phyloP scores from a whole-genome alignment of 2,113 vertebrate genomes.

The Gymnarchus niloticus region DNA sequence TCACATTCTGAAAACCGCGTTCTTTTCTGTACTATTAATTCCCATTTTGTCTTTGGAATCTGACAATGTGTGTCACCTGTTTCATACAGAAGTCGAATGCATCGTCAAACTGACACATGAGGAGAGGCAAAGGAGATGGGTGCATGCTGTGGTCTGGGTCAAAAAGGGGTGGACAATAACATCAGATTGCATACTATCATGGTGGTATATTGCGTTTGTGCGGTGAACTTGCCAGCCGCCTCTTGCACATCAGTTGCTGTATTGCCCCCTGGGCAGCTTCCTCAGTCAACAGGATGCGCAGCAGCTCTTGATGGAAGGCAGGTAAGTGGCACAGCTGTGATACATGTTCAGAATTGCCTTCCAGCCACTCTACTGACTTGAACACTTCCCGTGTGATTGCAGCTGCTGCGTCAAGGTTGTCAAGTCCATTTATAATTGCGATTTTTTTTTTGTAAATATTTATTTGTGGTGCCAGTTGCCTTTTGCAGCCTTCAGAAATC shows the following conservation, averaged over 20 bases:
- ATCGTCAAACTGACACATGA: not conserved
- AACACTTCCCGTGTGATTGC: not conserved
- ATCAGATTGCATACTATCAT: not conserved
- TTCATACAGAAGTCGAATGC: not conserved
- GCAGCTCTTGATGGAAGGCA: not conserved
- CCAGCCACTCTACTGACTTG: not conserved
- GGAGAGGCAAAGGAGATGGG: not conserved
- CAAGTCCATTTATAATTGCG: not conserved
- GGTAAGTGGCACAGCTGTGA: not conserved
- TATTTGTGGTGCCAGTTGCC: not conserved
- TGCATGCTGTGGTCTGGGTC: not conserved
- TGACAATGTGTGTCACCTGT: not conserved
- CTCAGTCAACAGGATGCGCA: not conserved
- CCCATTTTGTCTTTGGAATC: not conserved
- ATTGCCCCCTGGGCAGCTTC: not conserved
- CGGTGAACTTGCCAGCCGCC: not conserved
- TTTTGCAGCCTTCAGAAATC: not conserved
- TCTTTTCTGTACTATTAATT: not conserved
- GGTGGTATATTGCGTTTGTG: not conserved
- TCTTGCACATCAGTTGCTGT: not conserved
- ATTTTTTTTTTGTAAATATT: not conserved
- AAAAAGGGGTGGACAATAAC: not conserved
- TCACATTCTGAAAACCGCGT: not conserved
- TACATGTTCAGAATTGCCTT: not conserved
- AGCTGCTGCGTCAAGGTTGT: not conserved